Base-by-base conservation (phyloP, 2,888 invertebrate genomes). In the Luperina testacea region DNA sequence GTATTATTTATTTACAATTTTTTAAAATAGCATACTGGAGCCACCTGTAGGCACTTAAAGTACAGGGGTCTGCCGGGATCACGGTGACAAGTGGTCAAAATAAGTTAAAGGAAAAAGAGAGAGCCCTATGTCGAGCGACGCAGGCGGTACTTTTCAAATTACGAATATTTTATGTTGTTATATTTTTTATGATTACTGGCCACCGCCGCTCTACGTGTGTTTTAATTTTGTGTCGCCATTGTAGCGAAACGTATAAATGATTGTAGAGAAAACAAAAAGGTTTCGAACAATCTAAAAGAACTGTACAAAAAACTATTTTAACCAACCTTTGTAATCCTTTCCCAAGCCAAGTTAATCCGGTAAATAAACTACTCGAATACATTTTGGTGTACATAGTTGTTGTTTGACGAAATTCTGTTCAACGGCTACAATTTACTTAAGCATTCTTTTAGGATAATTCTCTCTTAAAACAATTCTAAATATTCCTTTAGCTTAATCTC, bases 361-460 rank as follows among this genome's bases (percentile, higher is more conserved):
- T 61, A 81, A 86, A 84, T 82, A 79, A 79, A 82, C 75, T 78
- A 70, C 53, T 69, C 72, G 20, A 63, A 75, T 73, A 80, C 77
- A 84, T 82, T 86, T 81, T 53, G 77, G 72, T 42, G 75, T 65
- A 72, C 77, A 85, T 85, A 83, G 75, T 82, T 83, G 64, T 82
- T 82, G 83, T 85, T 83, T 78, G 83, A 85, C 68, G 27, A 78
- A 81, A 72, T 78, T 48, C 81, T 4, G 59, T 81, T 78, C n/a
- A 61, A 8, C 9, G 48, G 57, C 69, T 75, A 75, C 67, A 81
- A 81, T 86, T 87, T 77, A 83, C 80, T 70, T 53, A 86, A 87
- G 78, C 68, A 82, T 84, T 88, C 77, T 81, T 86, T 86, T 64
- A 82, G 68, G 69, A 77, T 82, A 75, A 82, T 83, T 82, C 75